Conservation (phyloP, 2,113 vertebrate genomes). For the Phaethornis superciliosus region DNA sequence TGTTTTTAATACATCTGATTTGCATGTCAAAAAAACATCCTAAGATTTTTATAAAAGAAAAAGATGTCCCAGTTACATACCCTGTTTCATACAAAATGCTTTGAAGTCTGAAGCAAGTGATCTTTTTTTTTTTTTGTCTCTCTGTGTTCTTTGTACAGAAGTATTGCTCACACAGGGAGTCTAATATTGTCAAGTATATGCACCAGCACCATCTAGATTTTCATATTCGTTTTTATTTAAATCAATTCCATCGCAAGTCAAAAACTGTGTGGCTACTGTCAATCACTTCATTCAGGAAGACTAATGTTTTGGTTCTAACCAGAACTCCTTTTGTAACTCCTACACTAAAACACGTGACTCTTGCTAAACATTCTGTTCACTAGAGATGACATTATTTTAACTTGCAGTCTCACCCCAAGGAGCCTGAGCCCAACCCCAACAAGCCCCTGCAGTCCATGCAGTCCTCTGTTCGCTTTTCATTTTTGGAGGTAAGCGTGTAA, state of each 20-base stretch:
- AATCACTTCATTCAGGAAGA: constrained; percentile 7
- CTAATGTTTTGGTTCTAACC: constrained; percentile 28
- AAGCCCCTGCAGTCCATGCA: constrained; percentile 98
- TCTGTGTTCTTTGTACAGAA: neutral
- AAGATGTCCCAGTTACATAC: neutral
- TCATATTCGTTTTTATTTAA: constrained; percentile 44
- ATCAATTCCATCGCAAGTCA: neutral
- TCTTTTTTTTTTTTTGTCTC: neutral
- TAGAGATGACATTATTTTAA: constrained; percentile 91
- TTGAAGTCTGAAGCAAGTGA: neutral
- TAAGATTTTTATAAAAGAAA: neutral
- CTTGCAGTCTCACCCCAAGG: constrained; percentile 98
- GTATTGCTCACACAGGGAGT: neutral
- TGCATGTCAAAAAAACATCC: neutral
- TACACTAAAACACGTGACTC: constrained; percentile 33
- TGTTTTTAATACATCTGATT: neutral
- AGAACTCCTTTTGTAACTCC: neutral
- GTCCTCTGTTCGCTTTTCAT: constrained; percentile 98
- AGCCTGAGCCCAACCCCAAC: constrained; percentile 99
- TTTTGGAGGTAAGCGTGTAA: constrained; percentile 97
- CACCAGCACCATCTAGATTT: constrained; percentile 10
- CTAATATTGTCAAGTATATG: neutral
- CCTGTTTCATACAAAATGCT: neutral
- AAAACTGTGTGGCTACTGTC: neutral
- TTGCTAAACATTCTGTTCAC: constrained; percentile 72